phyloP scores from a whole-genome alignment of 2,888 invertebrate species.

The Muschampia plurimacula region DNA sequence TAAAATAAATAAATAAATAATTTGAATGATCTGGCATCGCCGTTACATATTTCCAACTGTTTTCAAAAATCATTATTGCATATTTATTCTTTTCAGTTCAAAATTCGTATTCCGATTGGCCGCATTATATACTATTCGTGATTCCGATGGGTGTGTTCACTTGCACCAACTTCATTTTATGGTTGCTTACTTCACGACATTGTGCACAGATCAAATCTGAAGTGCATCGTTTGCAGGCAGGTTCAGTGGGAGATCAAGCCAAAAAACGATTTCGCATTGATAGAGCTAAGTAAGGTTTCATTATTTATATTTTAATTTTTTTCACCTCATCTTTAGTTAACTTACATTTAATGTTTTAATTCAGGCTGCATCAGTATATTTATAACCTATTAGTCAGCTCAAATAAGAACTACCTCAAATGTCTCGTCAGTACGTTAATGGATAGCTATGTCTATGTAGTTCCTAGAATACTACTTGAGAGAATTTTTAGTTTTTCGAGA shows the following conservation, averaged over 20 bases:
- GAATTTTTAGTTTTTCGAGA: conserved; percentile 9
- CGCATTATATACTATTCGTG: conserved; percentile 87
- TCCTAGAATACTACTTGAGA: background rate
- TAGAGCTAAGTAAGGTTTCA: conserved; percentile 87
- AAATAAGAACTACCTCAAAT: background rate
- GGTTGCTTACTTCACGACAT: conserved; percentile 88
- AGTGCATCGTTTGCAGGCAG: conserved; percentile 89
- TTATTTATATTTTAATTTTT: background rate
- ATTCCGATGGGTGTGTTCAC: conserved; percentile 88
- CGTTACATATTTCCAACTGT: too few relatives aligned
- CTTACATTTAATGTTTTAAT: background rate
- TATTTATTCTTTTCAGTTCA: conserved; percentile 61
- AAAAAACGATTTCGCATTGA: conserved; percentile 88
- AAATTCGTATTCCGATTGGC: conserved; percentile 71
- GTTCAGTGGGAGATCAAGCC: conserved; percentile 85
- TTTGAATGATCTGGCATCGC: too few relatives aligned
- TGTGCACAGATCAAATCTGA: conserved; percentile 91
- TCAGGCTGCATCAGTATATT: background rate
- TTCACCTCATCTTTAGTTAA: background rate
- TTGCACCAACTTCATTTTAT: conserved; percentile 88
- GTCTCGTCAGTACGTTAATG: background rate
- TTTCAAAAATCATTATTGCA: too few relatives aligned
- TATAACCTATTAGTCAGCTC: background rate
- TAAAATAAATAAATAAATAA: too few relatives aligned
- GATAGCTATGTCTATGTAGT: background rate